Conservation (phyloP, 2,888 invertebrate genomes). For the Lissocephala sabroskyi region DNA sequence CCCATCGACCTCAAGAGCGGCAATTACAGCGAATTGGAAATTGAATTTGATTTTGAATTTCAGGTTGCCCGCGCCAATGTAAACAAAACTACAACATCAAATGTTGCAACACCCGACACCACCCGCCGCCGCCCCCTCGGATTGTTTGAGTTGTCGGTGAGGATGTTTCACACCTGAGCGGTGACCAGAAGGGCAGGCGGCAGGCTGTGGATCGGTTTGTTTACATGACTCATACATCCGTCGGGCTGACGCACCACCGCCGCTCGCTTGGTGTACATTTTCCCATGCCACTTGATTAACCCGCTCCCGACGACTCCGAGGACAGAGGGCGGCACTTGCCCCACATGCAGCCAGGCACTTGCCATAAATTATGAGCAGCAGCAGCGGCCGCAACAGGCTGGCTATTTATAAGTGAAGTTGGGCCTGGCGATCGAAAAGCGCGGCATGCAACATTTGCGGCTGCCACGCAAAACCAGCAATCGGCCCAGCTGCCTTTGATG, state of each 20-base stretch:
- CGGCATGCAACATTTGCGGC: constrained; percentile 39
- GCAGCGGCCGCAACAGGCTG: not conserved
- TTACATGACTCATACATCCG: constrained; percentile 49
- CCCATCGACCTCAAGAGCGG: too few relatives aligned
- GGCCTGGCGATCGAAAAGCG: constrained; percentile 32
- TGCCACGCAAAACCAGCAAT: constrained; percentile 35
- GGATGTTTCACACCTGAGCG: not conserved
- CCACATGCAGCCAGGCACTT: constrained; percentile 8
- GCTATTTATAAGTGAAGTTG: constrained; percentile 3
- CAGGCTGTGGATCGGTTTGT: constrained; percentile 36
- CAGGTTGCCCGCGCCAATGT: constrained; percentile 31
- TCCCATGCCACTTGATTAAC: constrained; percentile 64
- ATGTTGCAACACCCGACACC: too few relatives aligned
- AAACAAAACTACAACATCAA: constrained; percentile 40
- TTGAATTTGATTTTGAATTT: not conserved
- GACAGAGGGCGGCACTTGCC: constrained; percentile 9
- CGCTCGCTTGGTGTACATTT: constrained; percentile 15
- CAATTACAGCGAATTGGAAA: constrained; percentile 33
- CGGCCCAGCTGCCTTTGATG: constrained; percentile 39
- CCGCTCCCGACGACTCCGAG: constrained; percentile 17
- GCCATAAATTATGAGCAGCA: constrained; percentile 5
- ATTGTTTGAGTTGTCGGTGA: too few relatives aligned
- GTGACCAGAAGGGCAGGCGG: not conserved
- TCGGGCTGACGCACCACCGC: not conserved
- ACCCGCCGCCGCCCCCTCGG: too few relatives aligned